Evolutionary conservation across 2,797 vertebrate genomes (phyloP).

Genomic region (Astyanax mexicanus): DNA sequence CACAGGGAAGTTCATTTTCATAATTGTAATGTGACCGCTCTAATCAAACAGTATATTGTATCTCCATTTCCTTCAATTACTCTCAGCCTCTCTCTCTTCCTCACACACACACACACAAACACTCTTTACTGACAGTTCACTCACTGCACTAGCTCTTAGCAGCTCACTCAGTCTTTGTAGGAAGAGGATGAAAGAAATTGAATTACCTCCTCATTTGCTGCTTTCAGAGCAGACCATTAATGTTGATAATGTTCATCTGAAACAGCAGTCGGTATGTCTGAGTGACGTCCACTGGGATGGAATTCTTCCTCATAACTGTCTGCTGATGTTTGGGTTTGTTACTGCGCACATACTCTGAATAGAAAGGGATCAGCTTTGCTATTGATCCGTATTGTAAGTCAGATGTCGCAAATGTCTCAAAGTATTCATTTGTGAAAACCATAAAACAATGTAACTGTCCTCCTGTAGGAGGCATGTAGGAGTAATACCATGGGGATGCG

Average conservation of each 20-base stretch:
- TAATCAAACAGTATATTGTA: background rate
- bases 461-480: no score
- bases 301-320: background rate
- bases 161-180: background rate
- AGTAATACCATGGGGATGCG: no score
- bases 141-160: background rate
- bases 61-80: background rate
- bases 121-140: background rate
- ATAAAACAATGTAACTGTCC: no score
- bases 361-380: background rate
- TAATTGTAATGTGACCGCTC: background rate
- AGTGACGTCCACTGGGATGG: background rate
- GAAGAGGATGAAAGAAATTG: conserved; percentile 1
- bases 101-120: background rate
- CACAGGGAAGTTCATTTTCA: no score
- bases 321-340: background rate
- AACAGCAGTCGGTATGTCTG: background rate
- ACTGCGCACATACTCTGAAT: no score
- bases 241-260: background rate
- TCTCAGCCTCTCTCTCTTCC: background rate
- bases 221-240: background rate
- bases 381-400: background rate
- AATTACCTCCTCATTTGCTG: background rate
- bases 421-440: no score
- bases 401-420: no score